Conservation (phyloP, 2,888 invertebrate species). For the Pristionchus mayeri region DNA sequence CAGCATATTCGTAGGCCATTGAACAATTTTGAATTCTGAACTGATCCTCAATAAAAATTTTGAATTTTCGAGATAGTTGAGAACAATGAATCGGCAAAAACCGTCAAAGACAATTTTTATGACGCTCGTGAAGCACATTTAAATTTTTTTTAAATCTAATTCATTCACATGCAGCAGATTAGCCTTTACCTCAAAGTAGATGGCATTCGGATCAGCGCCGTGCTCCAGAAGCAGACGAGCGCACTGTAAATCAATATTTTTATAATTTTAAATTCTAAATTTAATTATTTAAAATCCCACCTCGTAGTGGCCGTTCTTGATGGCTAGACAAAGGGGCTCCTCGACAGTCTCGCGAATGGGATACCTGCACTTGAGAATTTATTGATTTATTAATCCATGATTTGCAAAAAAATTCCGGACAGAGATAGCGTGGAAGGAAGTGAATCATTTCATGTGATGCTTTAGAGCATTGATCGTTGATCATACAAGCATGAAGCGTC, state of each 20-base stretch:
- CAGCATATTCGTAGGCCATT: too few species aligned
- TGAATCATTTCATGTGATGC: too few species aligned
- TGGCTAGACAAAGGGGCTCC: constrained; percentile 90
- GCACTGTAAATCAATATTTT: constrained; percentile 82
- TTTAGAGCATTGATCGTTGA: neutral
- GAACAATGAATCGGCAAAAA: neutral
- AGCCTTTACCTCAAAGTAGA: constrained; percentile 77
- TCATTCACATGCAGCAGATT: neutral
- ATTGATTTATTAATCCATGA: too few species aligned
- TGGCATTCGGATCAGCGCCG: constrained; percentile 91
- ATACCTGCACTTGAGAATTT: constrained; percentile 58
- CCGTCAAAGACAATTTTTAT: neutral
- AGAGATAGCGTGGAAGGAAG: neutral
- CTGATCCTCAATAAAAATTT: neutral
- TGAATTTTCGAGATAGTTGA: neutral
- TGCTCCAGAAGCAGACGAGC: constrained; percentile 84
- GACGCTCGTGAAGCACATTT: neutral
- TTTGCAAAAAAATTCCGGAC: neutral
- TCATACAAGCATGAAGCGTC: too few species aligned
- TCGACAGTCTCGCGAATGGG: constrained; percentile 79
- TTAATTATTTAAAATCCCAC: neutral
- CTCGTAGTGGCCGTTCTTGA: constrained; percentile 80
- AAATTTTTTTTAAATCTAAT: neutral
- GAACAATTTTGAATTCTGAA: too few species aligned
- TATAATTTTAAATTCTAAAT: neutral